Conservation (phyloP, 1,140 invertebrate species). For the Orius laevigatus region DNA sequence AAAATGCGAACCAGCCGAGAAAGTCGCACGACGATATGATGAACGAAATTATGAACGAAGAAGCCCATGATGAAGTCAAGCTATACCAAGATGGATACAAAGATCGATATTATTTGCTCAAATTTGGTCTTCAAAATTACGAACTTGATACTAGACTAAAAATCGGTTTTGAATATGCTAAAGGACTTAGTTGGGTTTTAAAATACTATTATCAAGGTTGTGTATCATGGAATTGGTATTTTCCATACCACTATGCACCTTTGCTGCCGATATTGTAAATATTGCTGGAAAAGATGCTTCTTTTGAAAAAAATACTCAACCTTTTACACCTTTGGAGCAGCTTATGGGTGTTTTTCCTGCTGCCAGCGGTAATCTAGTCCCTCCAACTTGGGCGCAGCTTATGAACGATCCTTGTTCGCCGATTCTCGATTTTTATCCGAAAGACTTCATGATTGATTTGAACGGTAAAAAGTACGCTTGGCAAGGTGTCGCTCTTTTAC, state of each 20-base stretch:
- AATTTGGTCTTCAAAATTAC: constrained; percentile 74
- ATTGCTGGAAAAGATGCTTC: constrained; percentile 67
- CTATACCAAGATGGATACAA: constrained; percentile 98
- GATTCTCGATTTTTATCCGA: constrained; percentile 98
- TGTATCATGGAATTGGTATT: constrained; percentile 99
- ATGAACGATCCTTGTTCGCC: constrained; percentile 87
- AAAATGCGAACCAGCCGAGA: constrained; percentile 22
- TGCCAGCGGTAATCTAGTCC: constrained; percentile 85
- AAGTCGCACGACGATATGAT: constrained; percentile 21
- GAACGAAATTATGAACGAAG: constrained; percentile 33
- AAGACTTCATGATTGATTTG: constrained; percentile 95
- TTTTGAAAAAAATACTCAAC: constrained; percentile 77
- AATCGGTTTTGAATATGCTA: constrained; percentile 84
- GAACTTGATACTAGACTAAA: constrained; percentile 69
- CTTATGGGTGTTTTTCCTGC: constrained; percentile 99
- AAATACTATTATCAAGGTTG: constrained; percentile 99
- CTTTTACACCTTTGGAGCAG: constrained; percentile 95
- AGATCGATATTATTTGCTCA: constrained; percentile 92
- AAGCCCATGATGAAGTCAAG: constrained; percentile 81
- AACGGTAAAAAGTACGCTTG: constrained; percentile 99
- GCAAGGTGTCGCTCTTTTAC: constrained; percentile 95
- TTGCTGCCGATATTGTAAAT: constrained; percentile 96
- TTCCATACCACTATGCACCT: constrained; percentile 99
- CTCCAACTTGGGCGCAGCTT: constrained; percentile 78
- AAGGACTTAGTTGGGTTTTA: constrained; percentile 94